phyloP scores from a whole-genome alignment of 1,140 invertebrate genomes.

The Hyposmocoma kahamanoa region DNA sequence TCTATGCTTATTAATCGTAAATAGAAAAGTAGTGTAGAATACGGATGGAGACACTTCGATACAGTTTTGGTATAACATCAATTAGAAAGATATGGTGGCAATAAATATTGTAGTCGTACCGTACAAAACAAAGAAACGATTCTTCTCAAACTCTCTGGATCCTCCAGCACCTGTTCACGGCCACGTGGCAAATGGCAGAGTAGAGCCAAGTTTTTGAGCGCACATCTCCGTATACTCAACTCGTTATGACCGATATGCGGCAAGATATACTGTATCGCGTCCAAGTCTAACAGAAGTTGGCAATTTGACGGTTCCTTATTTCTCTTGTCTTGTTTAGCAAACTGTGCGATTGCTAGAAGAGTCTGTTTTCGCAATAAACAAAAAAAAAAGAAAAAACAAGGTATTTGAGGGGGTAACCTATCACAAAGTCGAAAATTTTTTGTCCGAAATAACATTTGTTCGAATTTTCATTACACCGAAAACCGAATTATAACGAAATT shows the following conservation, averaged over 20 bases:
- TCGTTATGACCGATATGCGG: conserved; percentile 49
- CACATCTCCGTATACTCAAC: conserved; percentile 52
- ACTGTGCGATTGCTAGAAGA: conserved; percentile 59
- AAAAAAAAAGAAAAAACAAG: background rate
- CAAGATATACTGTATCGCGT: conserved; percentile 46
- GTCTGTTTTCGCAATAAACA: conserved; percentile 26
- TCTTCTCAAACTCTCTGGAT: conserved; percentile 47
- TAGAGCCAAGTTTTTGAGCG: conserved; percentile 53
- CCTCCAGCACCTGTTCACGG: conserved; percentile 44
- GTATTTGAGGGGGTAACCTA: background rate
- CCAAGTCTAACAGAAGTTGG: conserved; percentile 35
- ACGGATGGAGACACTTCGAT: background rate
- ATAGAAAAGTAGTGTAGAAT: background rate
- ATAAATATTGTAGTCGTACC: conserved; percentile 20
- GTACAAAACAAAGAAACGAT: conserved; percentile 50
- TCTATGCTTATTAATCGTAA: background rate
- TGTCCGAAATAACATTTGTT: too few species aligned
- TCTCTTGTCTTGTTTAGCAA: conserved; percentile 46
- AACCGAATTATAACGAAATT: background rate
- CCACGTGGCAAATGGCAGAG: conserved; percentile 53
- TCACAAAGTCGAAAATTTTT: too few species aligned
- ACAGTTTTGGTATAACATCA: background rate
- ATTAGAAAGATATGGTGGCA: background rate
- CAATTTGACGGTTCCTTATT: too few species aligned
- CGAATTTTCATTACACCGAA: too few species aligned